phyloP scores from a whole-genome alignment of 2,113 vertebrate species.

The Hippocampus barbouri region DNA sequence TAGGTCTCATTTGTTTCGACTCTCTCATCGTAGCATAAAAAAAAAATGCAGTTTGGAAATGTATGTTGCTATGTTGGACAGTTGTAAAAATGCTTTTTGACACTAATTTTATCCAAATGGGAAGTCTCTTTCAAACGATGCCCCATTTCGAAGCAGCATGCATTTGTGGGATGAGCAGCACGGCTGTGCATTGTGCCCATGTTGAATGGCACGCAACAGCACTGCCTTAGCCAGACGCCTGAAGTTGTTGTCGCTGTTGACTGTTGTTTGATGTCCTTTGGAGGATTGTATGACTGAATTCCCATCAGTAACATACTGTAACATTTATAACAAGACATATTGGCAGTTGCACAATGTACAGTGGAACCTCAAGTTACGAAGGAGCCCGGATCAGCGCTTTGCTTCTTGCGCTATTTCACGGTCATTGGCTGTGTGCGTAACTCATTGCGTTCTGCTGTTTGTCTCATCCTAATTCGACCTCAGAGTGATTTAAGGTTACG shows the following conservation, averaged over 20 bases:
- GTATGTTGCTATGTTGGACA: not conserved
- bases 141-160: not conserved
- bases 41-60: not conserved
- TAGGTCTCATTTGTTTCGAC: not conserved
- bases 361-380: too few relatives aligned
- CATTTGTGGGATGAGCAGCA: not conserved
- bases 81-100: not conserved
- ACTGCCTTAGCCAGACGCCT: not conserved
- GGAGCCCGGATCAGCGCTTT: too few relatives aligned
- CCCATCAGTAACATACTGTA: not conserved
- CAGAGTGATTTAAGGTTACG: too few relatives aligned
- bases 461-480: too few relatives aligned
- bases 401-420: too few relatives aligned
- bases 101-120: not conserved
- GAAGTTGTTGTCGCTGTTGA: constrained; percentile 8
- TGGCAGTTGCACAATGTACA: not conserved
- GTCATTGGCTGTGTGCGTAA: too few relatives aligned
- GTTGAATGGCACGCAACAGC: not conserved
- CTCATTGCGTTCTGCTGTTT: too few relatives aligned
- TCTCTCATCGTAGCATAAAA: not conserved
- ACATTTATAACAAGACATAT: not conserved
- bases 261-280: constrained; percentile 1
- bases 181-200: not conserved
- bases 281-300: not conserved
- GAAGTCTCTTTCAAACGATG: not conserved